Evolutionary conservation across 1,140 invertebrate genomes (phyloP).

Genomic region (Portunus trituberculatus): DNA sequence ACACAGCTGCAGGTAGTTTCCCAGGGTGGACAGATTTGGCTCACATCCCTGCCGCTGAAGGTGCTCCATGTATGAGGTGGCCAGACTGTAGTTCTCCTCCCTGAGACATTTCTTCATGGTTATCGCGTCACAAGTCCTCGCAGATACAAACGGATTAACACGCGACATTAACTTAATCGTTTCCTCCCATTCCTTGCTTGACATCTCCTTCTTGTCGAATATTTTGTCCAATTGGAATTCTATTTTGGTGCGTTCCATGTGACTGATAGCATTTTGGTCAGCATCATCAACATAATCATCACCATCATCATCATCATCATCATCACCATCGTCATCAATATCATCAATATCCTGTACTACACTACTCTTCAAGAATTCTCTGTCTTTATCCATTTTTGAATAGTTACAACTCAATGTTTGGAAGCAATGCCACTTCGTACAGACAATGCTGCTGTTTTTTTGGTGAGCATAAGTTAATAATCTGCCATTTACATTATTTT

Average conservation of each 20-base stretch:
- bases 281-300: background rate
- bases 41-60: conserved; percentile 3
- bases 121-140: background rate
- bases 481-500: background rate
- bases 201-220: conserved; percentile 46
- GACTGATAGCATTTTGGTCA: background rate
- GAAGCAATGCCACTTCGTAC: background rate
- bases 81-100: background rate
- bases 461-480: background rate
- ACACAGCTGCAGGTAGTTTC: conserved; percentile 42
- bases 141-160: background rate
- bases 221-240: background rate
- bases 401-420: background rate
- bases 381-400: background rate
- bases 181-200: conserved; percentile 41
- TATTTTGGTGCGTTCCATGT: background rate
- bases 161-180: background rate
- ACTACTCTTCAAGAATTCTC: background rate
- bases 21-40: conserved; percentile 46
- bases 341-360: background rate
- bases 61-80: conserved; percentile 34
- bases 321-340: background rate
- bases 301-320: background rate
- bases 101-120: background rate
- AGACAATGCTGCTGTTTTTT: background rate